Evolutionary conservation across 2,888 invertebrate genomes (phyloP).

Genomic region (Apamea monoglypha): DNA sequence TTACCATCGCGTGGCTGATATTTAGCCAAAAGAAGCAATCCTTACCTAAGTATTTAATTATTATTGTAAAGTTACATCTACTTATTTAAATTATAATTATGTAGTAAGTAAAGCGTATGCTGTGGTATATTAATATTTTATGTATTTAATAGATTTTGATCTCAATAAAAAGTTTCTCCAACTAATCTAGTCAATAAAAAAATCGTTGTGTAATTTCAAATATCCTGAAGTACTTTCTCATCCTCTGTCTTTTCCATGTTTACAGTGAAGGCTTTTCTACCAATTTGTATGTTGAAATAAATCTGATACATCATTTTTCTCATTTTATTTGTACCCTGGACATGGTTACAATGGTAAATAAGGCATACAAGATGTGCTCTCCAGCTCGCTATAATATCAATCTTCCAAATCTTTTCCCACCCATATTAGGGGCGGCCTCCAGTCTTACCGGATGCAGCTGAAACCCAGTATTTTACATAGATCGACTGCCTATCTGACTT

Average conservation of each 20-base stretch:
- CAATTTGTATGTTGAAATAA: neutral
- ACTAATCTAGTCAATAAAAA: constrained; percentile 18
- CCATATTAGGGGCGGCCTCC: neutral
- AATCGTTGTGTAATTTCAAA: neutral
- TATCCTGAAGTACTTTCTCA: neutral
- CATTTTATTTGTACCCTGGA: neutral
- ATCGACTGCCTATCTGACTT: too few relatives aligned
- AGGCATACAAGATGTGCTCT: neutral
- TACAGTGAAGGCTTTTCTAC: neutral
- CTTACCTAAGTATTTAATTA: neutral
- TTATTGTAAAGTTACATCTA: neutral
- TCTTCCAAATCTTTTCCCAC: neutral
- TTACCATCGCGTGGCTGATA: neutral
- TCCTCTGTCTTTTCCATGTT: neutral
- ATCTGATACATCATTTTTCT: neutral
- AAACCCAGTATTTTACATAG: neutral
- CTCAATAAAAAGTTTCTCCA: constrained; percentile 12
- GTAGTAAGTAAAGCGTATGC: neutral
- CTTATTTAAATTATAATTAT: neutral
- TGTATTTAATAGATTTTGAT: constrained; percentile 24
- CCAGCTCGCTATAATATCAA: neutral
- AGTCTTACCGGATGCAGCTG: neutral
- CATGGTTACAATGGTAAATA: too few relatives aligned
- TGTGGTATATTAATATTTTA: constrained; percentile 1
- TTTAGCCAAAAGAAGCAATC: neutral